Base-by-base conservation (phyloP, 1,140 invertebrate species). In the Brachionus rubens region DNA sequence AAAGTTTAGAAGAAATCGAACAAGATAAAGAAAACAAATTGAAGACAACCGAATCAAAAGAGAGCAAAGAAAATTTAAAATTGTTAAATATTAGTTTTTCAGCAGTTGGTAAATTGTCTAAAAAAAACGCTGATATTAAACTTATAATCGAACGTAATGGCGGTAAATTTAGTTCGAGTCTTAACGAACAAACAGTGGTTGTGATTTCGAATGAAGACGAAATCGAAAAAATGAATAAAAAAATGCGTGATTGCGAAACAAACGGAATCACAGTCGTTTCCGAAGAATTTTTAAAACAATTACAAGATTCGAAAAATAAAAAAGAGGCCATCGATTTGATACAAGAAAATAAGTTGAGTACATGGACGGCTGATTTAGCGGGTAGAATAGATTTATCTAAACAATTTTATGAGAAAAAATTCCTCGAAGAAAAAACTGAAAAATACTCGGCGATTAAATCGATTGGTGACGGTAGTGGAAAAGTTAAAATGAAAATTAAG, bases 191-290 rank as follows among this genome's bases (percentile, higher is more conserved):
- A 5, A 72, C 68, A 50, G 46, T 72, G 1, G 24, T 19, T n/a
- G 30, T 48, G 6, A 72, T 72, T 40, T 50, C 46, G 12, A 72
- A 47, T 24, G 30, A 48, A 50, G 30, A 46, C 2, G 72, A 76
- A 80, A 82, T 93, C 0, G 87, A 90, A 14, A 91, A 90, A 79
- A 89, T 88, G 84, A 85, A 81, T 5, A 87, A 81, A 65, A 88
- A 87, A 76, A 91, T 94, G 80, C 81, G 86, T 75, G 86, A 90
- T 72, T 90, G 90, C 0, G 84, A 91, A 83, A 83, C 87, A 4
- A 79, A 85, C 21, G 88, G 90, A 78, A 89, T 96, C 78, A 91
- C 92, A 82, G 89, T 95, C 77, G 87, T 93, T 4, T 86, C 90
- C 26, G 88, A 90, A 81, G 88, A 89, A 52, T 95, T 93, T 81